phyloP scores from a whole-genome alignment of 2,888 invertebrate species.

The Lasioglossum lativentre region DNA sequence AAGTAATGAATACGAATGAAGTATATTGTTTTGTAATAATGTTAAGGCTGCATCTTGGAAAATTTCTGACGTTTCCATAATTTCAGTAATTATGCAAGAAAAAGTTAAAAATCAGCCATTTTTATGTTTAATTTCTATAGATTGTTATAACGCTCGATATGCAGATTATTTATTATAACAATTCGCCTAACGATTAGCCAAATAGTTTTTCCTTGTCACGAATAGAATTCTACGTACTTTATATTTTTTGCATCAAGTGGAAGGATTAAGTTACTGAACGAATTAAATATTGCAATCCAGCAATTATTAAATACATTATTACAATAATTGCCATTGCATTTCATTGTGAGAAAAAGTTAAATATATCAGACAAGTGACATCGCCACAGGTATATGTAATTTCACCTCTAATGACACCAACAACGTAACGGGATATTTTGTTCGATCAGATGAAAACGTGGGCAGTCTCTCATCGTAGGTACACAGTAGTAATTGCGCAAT shows the following conservation, averaged over 20 bases:
- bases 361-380: not conserved
- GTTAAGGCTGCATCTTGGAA: too few relatives aligned
- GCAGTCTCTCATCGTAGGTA: not conserved
- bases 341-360: not conserved
- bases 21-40: too few relatives aligned
- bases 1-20: too few relatives aligned
- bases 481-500: not conserved
- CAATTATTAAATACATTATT: not conserved
- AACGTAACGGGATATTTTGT: conserved; percentile 13
- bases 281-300: not conserved
- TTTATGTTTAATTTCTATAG: not conserved
- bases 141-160: not conserved
- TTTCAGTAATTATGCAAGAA: too few relatives aligned
- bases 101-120: too few relatives aligned
- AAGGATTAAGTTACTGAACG: not conserved
- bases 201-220: not conserved
- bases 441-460: conserved; percentile 4
- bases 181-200: not conserved
- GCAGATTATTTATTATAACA: not conserved
- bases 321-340: not conserved
- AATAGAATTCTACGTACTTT: too few relatives aligned
- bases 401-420: conserved; percentile 13
- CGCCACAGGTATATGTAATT: not conserved
- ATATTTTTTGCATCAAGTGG: not conserved
- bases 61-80: too few relatives aligned